Base-by-base conservation (phyloP, 2,113 vertebrate species). In the Lophotis ruficrista region DNA sequence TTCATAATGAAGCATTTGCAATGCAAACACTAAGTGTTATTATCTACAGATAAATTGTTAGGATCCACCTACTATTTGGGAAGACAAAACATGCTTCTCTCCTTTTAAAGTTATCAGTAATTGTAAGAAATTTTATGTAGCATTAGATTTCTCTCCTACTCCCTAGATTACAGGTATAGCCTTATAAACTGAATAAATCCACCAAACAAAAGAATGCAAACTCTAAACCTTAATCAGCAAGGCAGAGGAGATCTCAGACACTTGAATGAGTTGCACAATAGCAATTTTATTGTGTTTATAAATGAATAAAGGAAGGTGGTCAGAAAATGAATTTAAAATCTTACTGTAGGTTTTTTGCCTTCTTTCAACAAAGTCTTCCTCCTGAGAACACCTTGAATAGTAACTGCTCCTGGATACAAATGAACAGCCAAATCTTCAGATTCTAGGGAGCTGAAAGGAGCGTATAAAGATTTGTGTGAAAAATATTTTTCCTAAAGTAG, bases 281-380 rank as follows among this genome's bases (percentile, higher is more conserved):
- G 37, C 14, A 33, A 65, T 18, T 66, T 82, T 54, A 47, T 28
- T 72, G 12, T 53, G 43, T 60, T 89, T 57, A 22, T n/a, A 88
- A 47, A 6, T 70, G 62, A 37, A 41, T 35, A 92, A 80, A 89
- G 45, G n/a, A 91, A 93, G 31, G n/a, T 38, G 15, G 35, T 51
- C 64, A 94, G 45, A 89, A 89, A 94, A 61, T 8, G 0, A 37
- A 82, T 69, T 19, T 18, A 33, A 83, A 87, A 47, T 96, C 99
- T 98, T 98, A 99, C 99, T 83, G 99, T 99, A 82, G 99, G 99
- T 96, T 99, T 99, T 98, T 99, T 99, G 97, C 99, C 99, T 98
- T 99, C 99, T 97, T 99, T 99, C 91, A 99, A 97, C 93, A 99
- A 96, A 35, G 99, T 99, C 97, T 99, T 99, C 90, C 99, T 98